Evolutionary conservation across 37 sponge, comb jelly and placozoan genomes (phyloP).

Genomic region (Chondrilla cf. caribensis): DNA sequence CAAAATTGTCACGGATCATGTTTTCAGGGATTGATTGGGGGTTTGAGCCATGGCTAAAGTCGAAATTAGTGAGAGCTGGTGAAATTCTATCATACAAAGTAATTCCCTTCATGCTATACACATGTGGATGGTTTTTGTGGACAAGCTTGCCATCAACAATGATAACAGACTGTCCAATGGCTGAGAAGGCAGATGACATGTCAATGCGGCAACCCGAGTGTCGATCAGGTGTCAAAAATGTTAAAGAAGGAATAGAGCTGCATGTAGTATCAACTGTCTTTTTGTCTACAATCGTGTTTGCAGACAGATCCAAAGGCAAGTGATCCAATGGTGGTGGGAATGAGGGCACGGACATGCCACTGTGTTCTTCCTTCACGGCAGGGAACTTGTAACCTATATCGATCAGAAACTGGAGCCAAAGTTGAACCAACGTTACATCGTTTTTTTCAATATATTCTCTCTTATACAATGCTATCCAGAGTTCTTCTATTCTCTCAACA

Average conservation of each 20-base stretch:
- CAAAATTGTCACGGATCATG: constrained; percentile 29
- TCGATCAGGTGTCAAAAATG: constrained; percentile 40
- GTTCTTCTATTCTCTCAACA: constrained; percentile 24
- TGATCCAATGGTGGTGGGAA: not conserved
- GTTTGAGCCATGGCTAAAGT: not conserved
- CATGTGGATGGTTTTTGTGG: not conserved
- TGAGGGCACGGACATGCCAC: too few relatives aligned
- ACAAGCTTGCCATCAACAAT: constrained; percentile 11
- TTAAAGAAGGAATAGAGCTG: not conserved
- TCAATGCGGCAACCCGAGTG: constrained; percentile 43
- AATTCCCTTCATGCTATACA: constrained; percentile 15
- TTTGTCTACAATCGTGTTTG: not conserved
- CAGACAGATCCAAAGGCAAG: not conserved
- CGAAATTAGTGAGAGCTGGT: not conserved
- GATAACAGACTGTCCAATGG: constrained; percentile 32
- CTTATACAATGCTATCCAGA: constrained; percentile 44
- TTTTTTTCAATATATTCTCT: constrained; percentile 29
- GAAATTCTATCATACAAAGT: constrained; percentile 27
- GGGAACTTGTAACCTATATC: constrained; percentile 52
- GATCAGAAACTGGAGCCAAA: constrained; percentile 38
- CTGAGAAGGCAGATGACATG: constrained; percentile 20
- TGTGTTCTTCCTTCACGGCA: not conserved
- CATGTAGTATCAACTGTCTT: not conserved
- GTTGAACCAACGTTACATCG: constrained; percentile 30
- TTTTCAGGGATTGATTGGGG: constrained; percentile 22